Conservation (phyloP, 2,888 invertebrate genomes). For the Neocrepidodera transversa region DNA sequence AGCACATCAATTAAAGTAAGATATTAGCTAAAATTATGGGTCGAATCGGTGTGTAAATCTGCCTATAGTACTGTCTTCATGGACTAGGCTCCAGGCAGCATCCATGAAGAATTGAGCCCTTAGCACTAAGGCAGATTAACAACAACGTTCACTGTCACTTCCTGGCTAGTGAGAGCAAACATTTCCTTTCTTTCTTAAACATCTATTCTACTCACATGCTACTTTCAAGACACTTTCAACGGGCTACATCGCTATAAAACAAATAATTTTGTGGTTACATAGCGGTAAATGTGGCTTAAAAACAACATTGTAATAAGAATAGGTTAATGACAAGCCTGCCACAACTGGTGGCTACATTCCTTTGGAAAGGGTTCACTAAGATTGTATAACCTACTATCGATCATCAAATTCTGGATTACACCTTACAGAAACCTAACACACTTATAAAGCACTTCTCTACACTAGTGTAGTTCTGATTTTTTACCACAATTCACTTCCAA, state of each 20-base stretch:
- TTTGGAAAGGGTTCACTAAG: constrained; percentile 48
- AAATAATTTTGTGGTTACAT: not conserved
- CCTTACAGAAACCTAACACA: constrained; percentile 34
- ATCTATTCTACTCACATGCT: not conserved
- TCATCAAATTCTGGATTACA: constrained; percentile 49
- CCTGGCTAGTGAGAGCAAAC: constrained; percentile 56
- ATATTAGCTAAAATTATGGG: constrained; percentile 56
- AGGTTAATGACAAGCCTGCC: constrained; percentile 38
- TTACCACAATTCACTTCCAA: constrained; percentile 13
- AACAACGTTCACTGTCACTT: constrained; percentile 55
- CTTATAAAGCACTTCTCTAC: constrained; percentile 26
- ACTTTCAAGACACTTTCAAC: not conserved
- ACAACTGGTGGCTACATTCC: constrained; percentile 38
- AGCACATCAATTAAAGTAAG: constrained; percentile 58
- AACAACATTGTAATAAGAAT: constrained; percentile 20
- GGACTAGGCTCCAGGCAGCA: constrained; percentile 60
- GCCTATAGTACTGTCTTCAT: constrained; percentile 44
- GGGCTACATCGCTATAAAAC: not conserved
- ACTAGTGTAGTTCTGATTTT: constrained; percentile 30
- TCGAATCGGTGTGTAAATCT: constrained; percentile 47
- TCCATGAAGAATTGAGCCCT: constrained; percentile 67
- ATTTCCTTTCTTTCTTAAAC: constrained; percentile 36
- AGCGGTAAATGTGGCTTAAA: constrained; percentile 1
- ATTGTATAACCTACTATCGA: constrained; percentile 49
- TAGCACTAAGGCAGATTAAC: constrained; percentile 62